Percentiles rank a stretch among this genome's conserved stretches.
Evolutionary conservation across 2,888 invertebrate genomes (phyloP).

Genomic region (Oligia fasciuncula): DNA sequence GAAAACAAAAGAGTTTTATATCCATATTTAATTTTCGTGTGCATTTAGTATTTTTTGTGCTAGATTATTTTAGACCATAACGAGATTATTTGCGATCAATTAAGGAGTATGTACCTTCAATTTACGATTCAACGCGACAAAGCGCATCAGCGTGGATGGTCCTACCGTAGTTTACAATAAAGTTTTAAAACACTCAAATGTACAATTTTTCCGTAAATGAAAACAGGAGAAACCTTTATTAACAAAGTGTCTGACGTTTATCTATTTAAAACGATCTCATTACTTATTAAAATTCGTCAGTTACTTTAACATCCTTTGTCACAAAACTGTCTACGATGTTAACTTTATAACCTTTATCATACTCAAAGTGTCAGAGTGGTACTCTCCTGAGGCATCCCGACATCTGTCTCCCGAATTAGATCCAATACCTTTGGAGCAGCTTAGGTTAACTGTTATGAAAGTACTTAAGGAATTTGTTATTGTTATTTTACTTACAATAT

Average conservation of each 20-base stretch:
- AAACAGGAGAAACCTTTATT: not conserved
- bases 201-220: not conserved
- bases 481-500: not conserved
- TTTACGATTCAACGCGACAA: not conserved
- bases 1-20: not conserved
- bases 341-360: constrained; percentile 54
- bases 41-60: not conserved
- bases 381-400: constrained; percentile 19
- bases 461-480: not conserved
- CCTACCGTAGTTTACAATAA: not conserved
- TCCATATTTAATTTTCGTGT: not conserved
- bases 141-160: not conserved
- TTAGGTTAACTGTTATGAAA: constrained; percentile 7
- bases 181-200: not conserved
- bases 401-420: constrained; percentile 19
- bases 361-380: constrained; percentile 40
- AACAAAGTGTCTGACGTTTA: not conserved
- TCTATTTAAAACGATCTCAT: not conserved
- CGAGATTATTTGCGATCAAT: not conserved
- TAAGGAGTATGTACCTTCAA: not conserved
- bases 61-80: not conserved
- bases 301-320: constrained; percentile 28
- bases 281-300: constrained; percentile 10
- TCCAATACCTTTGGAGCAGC: constrained; percentile 6
- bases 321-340: constrained; percentile 21